Evolutionary conservation across 1,140 invertebrate genomes (phyloP), one percentile per base, ranked within the genome.

Genomic region (Druon quercuslanigerum): DNA sequence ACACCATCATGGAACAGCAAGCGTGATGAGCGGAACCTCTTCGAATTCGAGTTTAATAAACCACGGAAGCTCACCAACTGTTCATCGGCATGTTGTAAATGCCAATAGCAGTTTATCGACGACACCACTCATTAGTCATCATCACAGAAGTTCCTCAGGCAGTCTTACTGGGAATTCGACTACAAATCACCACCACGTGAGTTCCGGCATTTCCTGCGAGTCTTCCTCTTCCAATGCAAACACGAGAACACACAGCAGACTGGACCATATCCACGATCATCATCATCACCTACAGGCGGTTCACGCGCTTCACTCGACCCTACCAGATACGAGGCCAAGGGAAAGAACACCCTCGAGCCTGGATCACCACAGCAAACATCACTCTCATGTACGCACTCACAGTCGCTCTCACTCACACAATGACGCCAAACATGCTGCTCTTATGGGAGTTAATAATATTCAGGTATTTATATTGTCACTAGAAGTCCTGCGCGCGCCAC

Each of bases 121-220:
- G 1, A 88, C 85, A 20, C 87, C 87, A 13, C 51, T 86, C 71
- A 79, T 79, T 8, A 80, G 79, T 25, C 82, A 85, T 57, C 85
- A 88, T 54, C 87, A 82, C 13, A 81, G 84, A 11, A 86, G 84
- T 7, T 85, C 82, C 17, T 83, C 82, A 71, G 86, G 74, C 51
- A 87, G 76, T 73, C 72, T 54, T 52, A 72, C 76, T 71, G 75
- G 82, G n/a, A 71, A 79, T 51, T 76, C 86, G 51, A 80, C 76
- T 51, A 79, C 81, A 9, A 89, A 87, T 78, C 87, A 90, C 78
- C 89, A 89, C 75, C 86, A 86, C 71, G 84, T 85, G 50, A 85
- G 83, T n/a, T 89, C 87, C 40, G 88, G 88, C 3, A 85, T 89
- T 60, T 90, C 89, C 1, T 89, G 85, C 71, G 89, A 90, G 25